These are phyloP conservation scores for Cinclus mexicanus DNA, from an alignment of 2,113 vertebrate species.

Conservation along the genomic window DNA sequence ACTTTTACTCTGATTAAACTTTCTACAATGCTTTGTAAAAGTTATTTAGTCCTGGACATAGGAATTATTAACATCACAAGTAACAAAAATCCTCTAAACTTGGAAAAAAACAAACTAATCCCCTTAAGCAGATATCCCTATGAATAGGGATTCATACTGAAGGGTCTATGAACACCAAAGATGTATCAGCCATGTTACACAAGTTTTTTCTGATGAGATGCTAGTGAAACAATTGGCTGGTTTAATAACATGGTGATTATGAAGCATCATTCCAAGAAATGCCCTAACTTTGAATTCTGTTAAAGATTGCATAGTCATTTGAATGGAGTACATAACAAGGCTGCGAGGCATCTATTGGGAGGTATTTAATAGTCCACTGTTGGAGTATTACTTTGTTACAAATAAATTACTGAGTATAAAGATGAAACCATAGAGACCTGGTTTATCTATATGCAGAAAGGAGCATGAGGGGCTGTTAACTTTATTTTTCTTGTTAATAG, in stretches of 20 bases:
- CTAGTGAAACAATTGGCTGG: neutral
- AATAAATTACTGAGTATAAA: neutral
- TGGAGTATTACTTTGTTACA: neutral
- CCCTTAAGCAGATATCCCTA: neutral
- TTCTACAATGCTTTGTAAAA: neutral
- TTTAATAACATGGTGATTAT: neutral
- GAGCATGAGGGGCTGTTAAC: neutral
- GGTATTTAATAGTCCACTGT: neutral
- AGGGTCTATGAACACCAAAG: neutral
- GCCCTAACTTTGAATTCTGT: neutral
- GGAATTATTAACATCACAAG: neutral
- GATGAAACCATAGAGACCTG: neutral
- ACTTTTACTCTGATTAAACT: neutral
- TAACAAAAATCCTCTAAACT: neutral
- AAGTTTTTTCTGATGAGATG: neutral
- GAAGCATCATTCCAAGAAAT: neutral
- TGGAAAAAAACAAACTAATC: neutral
- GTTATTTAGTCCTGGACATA: neutral
- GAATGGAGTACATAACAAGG: neutral
- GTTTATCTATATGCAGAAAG: neutral
- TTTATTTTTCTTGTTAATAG: neutral
- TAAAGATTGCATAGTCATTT: neutral
- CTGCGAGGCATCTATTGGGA: accelerated
- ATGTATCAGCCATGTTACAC: neutral
- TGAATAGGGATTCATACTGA: neutral